A percentile compares a stretch with the other conserved stretches of the same genome.
These are phyloP conservation scores for Cassiopea andromeda DNA, from an alignment of 30 jellyfish, hydroid and myxozoan genomes.

Conservation along the genomic window DNA sequence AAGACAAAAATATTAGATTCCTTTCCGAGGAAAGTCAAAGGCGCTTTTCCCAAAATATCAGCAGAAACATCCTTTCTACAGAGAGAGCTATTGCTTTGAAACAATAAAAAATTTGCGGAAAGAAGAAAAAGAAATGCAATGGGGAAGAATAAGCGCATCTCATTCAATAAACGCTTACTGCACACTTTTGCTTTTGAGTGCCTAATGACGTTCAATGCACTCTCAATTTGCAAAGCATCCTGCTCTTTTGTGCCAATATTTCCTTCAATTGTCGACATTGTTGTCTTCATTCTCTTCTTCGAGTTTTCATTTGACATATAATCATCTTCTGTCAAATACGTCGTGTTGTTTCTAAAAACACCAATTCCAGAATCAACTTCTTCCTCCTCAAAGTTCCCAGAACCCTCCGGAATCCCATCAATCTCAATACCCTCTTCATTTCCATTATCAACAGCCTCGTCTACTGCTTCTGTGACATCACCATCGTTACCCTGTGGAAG, in stretches of 20 bases:
- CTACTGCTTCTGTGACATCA: background rate
- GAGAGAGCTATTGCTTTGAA: no score
- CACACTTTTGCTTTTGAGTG: constrained; percentile 10
- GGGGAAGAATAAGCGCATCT: no score
- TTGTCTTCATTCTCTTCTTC: constrained; percentile 21
- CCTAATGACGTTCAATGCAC: constrained; percentile 9
- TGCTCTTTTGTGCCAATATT: constrained; percentile 4
- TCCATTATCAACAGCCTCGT: background rate
- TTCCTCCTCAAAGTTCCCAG: background rate
- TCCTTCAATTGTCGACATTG: constrained; percentile 40
- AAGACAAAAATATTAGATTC: no score
- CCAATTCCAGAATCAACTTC: constrained; percentile 2
- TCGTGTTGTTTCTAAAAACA: constrained; percentile 3
- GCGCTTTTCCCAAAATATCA: no score
- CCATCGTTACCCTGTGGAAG: background rate
- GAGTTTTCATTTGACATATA: constrained; percentile 1
- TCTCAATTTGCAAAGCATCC: background rate
- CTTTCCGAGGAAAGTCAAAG: no score
- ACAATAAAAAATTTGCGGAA: no score
- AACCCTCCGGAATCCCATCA: background rate
- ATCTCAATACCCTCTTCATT: background rate
- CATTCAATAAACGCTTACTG: constrained; percentile 21
- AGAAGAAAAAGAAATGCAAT: no score
- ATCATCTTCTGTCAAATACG: constrained; percentile 43
- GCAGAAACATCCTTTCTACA: no score